These are phyloP conservation scores for Rhinolophus ferrumequinum DNA, from an alignment of 2,113 vertebrate genomes.

Conservation along the genomic window DNA sequence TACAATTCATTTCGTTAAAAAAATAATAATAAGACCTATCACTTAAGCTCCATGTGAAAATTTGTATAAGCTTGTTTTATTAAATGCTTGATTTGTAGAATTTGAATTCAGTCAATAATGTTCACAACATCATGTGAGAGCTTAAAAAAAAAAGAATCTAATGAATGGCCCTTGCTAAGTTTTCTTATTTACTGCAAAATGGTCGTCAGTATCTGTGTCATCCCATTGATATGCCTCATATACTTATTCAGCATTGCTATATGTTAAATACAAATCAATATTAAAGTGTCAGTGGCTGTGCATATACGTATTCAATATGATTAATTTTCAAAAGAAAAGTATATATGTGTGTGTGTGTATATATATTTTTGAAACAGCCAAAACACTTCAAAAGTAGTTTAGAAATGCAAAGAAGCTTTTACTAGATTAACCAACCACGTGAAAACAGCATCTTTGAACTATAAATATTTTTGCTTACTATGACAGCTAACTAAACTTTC, in stretches of 20 bases:
- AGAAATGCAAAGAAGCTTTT: slow-evolving; percentile 63
- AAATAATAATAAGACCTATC: neutral
- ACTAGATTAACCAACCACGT: slow-evolving; percentile 56
- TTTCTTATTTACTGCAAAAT: neutral
- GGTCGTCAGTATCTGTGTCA: neutral
- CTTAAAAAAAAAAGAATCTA: neutral
- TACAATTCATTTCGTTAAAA: slow-evolving; percentile 9
- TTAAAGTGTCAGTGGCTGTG: slow-evolving; percentile 52
- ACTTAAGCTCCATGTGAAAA: neutral
- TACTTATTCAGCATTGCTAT: slow-evolving; percentile 41
- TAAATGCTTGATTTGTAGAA: neutral
- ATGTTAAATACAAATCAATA: slow-evolving; percentile 64
- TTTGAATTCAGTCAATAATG: neutral
- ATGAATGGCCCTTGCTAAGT: neutral
- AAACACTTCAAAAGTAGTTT: slow-evolving; percentile 50
- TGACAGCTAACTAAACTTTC: slow-evolving; percentile 63
- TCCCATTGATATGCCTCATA: neutral
- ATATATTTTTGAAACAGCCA: neutral
- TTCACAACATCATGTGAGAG: neutral
- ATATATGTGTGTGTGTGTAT: too few relatives aligned
- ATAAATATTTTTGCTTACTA: slow-evolving; percentile 61
- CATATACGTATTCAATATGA: slow-evolving; percentile 20
- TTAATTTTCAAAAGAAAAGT: slow-evolving; percentile 62
- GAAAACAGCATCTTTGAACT: slow-evolving; percentile 66
- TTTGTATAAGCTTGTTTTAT: neutral